These are phyloP conservation scores for Chaetura pelagica DNA, from an alignment of 2,113 vertebrate species.

Conservation along the genomic window DNA sequence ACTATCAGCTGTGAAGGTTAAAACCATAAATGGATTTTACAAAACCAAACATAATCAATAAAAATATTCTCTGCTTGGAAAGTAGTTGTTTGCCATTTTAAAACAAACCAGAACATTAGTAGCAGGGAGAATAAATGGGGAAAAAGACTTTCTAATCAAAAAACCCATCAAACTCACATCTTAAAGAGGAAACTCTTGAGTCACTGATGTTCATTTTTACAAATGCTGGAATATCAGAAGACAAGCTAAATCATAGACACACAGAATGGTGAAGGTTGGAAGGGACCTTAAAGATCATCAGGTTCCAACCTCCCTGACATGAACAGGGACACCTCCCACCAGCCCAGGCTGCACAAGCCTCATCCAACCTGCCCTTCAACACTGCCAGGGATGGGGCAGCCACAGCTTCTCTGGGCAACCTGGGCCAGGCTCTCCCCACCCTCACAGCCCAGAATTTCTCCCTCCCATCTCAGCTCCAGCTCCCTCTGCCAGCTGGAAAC, in stretches of 20 bases:
- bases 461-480: too few species aligned
- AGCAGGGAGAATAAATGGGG: neutral
- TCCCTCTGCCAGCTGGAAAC: too few species aligned
- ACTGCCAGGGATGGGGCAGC: too few species aligned
- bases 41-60: rapidly evolving
- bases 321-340: too few species aligned
- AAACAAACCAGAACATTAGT: neutral
- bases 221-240: neutral
- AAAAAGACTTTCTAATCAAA: neutral
- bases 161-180: neutral
- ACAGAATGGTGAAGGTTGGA: too few species aligned
- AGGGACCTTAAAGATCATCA: too few species aligned
- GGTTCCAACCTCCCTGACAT: too few species aligned
- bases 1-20: neutral
- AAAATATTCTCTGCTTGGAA: neutral
- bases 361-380: too few species aligned
- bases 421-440: too few species aligned
- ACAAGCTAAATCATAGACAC: neutral
- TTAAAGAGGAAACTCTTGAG: neutral
- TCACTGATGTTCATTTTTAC: neutral
- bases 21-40: neutral
- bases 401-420: too few species aligned
- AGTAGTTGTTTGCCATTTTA: neutral
- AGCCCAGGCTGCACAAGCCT: too few species aligned
- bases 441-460: too few species aligned